These are phyloP conservation scores for Erynnis tages DNA, from an alignment of 2,888 invertebrate species.

Conservation along the genomic window DNA sequence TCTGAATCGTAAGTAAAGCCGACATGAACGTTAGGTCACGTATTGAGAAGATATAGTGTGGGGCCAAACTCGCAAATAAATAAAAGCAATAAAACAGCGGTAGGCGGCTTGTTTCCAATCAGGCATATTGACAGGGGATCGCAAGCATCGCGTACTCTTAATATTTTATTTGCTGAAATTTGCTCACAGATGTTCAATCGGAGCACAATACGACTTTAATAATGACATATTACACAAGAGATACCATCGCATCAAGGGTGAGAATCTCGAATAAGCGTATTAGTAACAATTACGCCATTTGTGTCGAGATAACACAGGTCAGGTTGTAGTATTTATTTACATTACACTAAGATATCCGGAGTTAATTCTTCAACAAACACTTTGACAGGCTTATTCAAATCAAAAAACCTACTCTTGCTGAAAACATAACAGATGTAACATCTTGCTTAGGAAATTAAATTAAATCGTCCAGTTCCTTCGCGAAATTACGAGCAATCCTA, in stretches of 20 bases:
- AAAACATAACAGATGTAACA: constrained; percentile 42
- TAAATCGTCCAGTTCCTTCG: too few relatives aligned
- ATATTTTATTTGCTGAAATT: constrained; percentile 42
- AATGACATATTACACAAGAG: constrained; percentile 14
- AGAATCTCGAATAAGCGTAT: neutral
- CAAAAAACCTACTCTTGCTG: constrained; percentile 38
- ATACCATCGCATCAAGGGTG: neutral
- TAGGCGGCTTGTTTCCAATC: constrained; percentile 53
- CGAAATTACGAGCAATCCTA: too few relatives aligned
- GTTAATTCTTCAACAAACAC: constrained; percentile 46
- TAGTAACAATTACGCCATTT: constrained; percentile 29
- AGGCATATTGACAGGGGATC: constrained; percentile 60
- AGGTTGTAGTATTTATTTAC: constrained; percentile 47
- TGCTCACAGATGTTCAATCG: constrained; percentile 32
- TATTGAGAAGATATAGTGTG: constrained; percentile 2
- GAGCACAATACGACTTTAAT: constrained; percentile 28
- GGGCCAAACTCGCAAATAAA: constrained; percentile 41
- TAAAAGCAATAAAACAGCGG: constrained; percentile 50
- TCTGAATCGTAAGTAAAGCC: constrained; percentile 1
- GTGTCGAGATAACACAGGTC: constrained; percentile 37
- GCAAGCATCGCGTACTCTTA: constrained; percentile 34
- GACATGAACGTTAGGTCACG: neutral
- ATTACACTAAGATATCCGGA: constrained; percentile 40
- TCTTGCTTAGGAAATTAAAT: too few relatives aligned
- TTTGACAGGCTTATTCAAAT: constrained; percentile 36